These are phyloP conservation scores for Odocoileus hemionus DNA, from an alignment of 2,113 vertebrate genomes.

Conservation along the genomic window DNA sequence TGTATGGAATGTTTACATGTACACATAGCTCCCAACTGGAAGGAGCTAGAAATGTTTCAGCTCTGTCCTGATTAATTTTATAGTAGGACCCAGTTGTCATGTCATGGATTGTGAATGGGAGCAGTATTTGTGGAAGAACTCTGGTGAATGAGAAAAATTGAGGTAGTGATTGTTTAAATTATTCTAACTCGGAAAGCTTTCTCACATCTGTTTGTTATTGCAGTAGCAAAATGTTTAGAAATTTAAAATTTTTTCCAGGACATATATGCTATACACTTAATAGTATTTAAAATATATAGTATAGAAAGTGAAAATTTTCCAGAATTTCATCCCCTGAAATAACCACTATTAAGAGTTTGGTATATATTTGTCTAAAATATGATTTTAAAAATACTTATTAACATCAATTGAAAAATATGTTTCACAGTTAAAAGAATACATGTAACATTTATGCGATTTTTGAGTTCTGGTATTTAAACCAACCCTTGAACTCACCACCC, in stretches of 20 bases:
- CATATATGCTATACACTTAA: not conserved
- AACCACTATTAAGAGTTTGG: not conserved
- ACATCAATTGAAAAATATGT: not conserved
- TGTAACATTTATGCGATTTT: not conserved
- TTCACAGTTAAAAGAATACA: not conserved
- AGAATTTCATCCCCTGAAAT: not conserved
- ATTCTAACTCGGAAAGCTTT: not conserved
- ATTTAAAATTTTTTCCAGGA: not conserved
- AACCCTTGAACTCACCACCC: not conserved
- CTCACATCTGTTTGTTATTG: not conserved
- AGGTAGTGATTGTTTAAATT: not conserved
- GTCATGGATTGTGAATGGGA: not conserved
- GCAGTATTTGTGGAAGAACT: not conserved
- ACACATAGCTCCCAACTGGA: too few relatives aligned
- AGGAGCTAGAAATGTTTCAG: too few relatives aligned
- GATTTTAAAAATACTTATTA: not conserved
- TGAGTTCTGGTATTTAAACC: not conserved
- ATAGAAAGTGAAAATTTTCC: not conserved
- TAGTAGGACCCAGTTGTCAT: not conserved
- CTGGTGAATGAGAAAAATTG: not conserved
- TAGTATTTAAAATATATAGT: not conserved
- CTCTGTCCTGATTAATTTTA: not conserved
- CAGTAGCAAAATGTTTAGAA: not conserved
- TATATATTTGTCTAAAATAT: slow-evolving; percentile 13
- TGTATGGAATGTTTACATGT: too few relatives aligned